Evolutionary conservation across 2,113 vertebrate species (phyloP), one percentile per base, ranked within the genome.

Genomic region (Ophthalmolycus amberensis): DNA sequence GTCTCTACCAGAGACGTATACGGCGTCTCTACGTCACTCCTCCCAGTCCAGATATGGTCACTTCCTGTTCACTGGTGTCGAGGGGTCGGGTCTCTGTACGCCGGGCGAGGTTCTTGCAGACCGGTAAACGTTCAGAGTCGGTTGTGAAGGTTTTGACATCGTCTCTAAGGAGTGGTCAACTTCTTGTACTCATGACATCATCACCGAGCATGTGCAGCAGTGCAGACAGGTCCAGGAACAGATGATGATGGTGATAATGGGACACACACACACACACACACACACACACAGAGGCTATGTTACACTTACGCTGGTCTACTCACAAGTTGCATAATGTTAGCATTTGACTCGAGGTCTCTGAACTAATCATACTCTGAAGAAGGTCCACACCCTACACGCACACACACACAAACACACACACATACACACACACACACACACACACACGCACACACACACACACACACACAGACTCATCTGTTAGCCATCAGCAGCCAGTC

Each of bases 401-500:
- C 89, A 22, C 67, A 42, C 54, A 42, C 42, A 70, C 46, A 40
- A 56, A 71, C 67, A 40, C 52, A 56, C 50, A 48, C 71, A 59
- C 32, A 54, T 32, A 52, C 48, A 42, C 58, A 74, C 71, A 74
- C 42, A 75, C 56, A 73, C 56, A 73, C n/a, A n/a, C n/a, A n/a
- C 89, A 34, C 89, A 22, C 67, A 42, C 54, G 34, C 89, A 22
- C 67, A 42, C 54, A 42, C 56, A 46, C 59, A 59, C 74, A 66
- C 75, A 71, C 46, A 79, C 58, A 48, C 44, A 58, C 70, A 66
- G 50, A 71, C 60, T 85, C 89, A 85, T 92, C 81, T 92, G 90
- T 85, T 85, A 80, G 79, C 77, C 77, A 85, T 92, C 89, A 90
- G 71, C 85, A 75, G 74, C 48, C 82, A 63, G 86, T 89, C 85